Conservation (phyloP, 2,888 invertebrate genomes). For the Nemapogon koenigi region DNA sequence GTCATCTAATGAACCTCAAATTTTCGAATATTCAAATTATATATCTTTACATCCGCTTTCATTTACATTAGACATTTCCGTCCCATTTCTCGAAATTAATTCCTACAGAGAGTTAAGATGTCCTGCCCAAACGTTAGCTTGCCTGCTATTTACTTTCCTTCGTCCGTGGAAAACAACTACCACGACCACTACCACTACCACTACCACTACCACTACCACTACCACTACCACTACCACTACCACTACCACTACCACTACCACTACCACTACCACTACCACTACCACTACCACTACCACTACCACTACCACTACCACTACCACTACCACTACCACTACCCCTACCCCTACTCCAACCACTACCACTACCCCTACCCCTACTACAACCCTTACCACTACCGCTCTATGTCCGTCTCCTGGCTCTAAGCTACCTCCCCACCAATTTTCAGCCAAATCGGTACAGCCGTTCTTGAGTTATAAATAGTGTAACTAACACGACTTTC, state of each 20-base stretch:
- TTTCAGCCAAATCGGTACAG: too few species aligned
- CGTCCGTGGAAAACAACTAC: too few species aligned
- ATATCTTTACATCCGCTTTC: too few species aligned
- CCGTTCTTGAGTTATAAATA: too few species aligned
- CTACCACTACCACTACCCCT: background rate
- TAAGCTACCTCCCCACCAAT: background rate
- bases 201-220: background rate
- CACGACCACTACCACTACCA: background rate
- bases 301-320: background rate
- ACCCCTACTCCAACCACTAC: background rate
- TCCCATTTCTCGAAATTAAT: too few species aligned
- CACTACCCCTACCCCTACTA: background rate
- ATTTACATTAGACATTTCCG: too few species aligned
- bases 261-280: background rate
- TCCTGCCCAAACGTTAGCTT: too few species aligned
- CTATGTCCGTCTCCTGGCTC: background rate
- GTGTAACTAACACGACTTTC: background rate
- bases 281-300: background rate
- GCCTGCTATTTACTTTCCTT: too few species aligned
- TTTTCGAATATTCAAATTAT: too few species aligned
- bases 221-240: background rate
- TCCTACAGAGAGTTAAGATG: too few species aligned
- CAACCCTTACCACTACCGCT: background rate
- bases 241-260: background rate
- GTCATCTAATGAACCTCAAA: too few species aligned